These are phyloP conservation scores for Podocnemis expansa DNA, from an alignment of 2,113 vertebrate species.

Conservation along the genomic window DNA sequence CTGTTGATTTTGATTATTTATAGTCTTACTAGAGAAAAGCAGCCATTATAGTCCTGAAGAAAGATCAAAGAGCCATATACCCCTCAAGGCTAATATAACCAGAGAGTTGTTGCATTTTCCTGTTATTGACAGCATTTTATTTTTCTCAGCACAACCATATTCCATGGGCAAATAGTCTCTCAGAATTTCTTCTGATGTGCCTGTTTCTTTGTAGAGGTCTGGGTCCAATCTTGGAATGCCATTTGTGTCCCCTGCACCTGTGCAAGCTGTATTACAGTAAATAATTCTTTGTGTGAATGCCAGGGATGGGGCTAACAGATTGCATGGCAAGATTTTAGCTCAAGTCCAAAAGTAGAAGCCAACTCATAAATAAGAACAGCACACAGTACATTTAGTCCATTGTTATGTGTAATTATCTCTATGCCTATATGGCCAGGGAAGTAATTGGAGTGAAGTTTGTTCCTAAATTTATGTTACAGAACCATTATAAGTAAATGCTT, in stretches of 20 bases:
- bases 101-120: not conserved
- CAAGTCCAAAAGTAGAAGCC: not conserved
- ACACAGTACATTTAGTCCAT: not conserved
- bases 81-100: not conserved
- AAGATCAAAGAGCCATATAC: not conserved
- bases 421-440: not conserved
- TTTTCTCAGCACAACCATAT: not conserved
- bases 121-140: not conserved
- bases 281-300: not conserved
- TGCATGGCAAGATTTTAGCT: not conserved
- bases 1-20: not conserved
- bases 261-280: not conserved
- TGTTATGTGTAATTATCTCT: not conserved
- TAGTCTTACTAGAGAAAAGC: not conserved
- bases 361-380: not conserved
- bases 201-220: not conserved
- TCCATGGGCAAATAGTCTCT: not conserved
- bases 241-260: not conserved
- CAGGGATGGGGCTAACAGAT: not conserved
- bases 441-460: not conserved
- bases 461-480: not conserved
- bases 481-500: not conserved
- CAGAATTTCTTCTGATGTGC: not conserved
- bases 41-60: not conserved
- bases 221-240: fast-evolving